These are phyloP conservation scores for Oceanodroma tethys DNA, from an alignment of 2,113 vertebrate genomes.

Conservation along the genomic window DNA sequence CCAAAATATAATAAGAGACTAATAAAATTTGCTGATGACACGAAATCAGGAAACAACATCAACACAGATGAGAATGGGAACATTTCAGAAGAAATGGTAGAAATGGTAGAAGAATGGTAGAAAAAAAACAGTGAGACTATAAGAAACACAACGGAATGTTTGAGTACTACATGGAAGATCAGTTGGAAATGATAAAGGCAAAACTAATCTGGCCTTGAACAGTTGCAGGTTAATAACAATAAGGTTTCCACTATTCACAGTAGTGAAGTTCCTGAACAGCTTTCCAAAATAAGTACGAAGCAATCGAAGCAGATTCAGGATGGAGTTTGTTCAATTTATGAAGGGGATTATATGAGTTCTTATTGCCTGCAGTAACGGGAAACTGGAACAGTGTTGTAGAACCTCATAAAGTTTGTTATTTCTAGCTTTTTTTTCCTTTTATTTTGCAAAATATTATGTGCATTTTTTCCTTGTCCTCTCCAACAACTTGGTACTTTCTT, in stretches of 20 bases:
- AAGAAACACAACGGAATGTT: neutral
- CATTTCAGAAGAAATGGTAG: neutral
- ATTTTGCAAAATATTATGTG: neutral
- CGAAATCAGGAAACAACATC: neutral
- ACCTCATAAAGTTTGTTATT: neutral
- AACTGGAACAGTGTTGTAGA: neutral
- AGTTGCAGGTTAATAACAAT: neutral
- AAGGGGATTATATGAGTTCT: neutral
- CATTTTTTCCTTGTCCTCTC: neutral
- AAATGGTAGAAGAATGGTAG: too few relatives aligned
- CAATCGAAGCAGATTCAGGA: neutral
- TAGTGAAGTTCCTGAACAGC: neutral
- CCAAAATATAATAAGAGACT: neutral
- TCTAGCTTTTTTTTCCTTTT: neutral
- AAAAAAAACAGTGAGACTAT: accelerated
- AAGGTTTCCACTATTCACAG: neutral
- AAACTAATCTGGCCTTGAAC: neutral
- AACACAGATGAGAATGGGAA: neutral
- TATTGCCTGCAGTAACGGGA: neutral
- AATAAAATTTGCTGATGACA: neutral
- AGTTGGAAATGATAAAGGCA: neutral
- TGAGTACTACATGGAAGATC: neutral
- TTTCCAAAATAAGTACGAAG: neutral
- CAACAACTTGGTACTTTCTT: neutral
- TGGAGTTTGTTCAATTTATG: neutral